These are phyloP conservation scores for Magallana gigas DNA, from an alignment of 1,140 invertebrate genomes.

Conservation along the genomic window DNA sequence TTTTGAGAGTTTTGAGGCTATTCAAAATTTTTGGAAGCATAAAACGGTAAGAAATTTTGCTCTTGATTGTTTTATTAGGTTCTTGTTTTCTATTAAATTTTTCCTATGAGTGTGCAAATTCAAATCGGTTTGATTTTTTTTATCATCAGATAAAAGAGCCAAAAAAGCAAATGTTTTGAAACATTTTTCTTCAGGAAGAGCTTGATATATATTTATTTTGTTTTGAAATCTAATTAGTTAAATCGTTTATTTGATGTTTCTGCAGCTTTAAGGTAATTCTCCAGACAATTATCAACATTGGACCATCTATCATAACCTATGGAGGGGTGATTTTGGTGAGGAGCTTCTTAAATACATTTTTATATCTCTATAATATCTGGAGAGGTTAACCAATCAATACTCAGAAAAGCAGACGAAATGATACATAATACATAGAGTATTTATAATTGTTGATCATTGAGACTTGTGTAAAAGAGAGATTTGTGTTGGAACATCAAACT, in stretches of 20 bases:
- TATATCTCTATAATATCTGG: no score
- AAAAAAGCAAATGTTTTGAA: no score
- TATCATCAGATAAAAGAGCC: no score
- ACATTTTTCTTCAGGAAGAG: not conserved
- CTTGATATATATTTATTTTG: not conserved
- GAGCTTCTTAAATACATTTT: not conserved
- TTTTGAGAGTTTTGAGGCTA: constrained; percentile 80
- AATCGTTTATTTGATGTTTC: constrained; percentile 47
- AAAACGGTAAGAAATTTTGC: constrained; percentile 71
- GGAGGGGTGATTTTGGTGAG: constrained; percentile 81
- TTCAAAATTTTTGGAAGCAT: constrained; percentile 81
- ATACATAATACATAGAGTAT: no score
- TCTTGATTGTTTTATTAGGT: not conserved
- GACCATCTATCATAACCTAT: constrained; percentile 81
- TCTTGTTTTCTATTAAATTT: no score
- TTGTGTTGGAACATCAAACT: no score
- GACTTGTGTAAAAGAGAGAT: no score
- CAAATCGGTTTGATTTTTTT: no score
- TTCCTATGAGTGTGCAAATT: no score
- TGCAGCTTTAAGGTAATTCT: constrained; percentile 81
- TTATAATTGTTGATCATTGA: no score
- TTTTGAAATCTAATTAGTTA: not conserved
- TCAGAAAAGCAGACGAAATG: no score
- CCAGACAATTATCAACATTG: constrained; percentile 80
- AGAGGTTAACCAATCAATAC: no score